Base-by-base conservation (phyloP, 2,113 vertebrate genomes). In the Antechinus flavipes region DNA sequence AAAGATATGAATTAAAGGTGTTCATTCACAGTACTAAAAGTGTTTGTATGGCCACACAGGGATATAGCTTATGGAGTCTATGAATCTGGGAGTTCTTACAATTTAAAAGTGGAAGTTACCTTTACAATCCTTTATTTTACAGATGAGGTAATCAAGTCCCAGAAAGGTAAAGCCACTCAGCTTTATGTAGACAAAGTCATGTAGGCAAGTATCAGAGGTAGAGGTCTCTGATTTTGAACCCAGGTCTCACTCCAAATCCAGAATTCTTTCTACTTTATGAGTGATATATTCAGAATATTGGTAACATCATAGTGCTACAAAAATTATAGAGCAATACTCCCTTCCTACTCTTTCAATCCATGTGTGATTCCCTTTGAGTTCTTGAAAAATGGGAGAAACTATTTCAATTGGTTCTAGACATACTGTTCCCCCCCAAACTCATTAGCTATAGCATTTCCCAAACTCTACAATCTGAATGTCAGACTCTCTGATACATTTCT, bases 221-320 rank as follows among this genome's bases (percentile, higher is more conserved):
- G 19, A 84, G 68, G 50, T 52, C 50, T n/a, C 16, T 42, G 19
- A 11, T 42, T 42, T 6, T 23, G 7, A 84, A 42, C 68, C 5
- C 35, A 22, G 19, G 19, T 84, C n/a, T 84, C n/a, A 42, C n/a
- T 23, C n/a, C n/a, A 84, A 42, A 84, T 84, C 16, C n/a, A 84
- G 68, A 42, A 35, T 84, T 84, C n/a, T 84, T 84, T 84, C 68
- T 84, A 84, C 35, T 84, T 23, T 23, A 61, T 55, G n/a, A 96
- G 90, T 84, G 46, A 68, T 6, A 11, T 89, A n/a, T 27, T 61
- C 49, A 58, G 95, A 94, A 94, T 92, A 42, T 89, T 92, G 95
- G 93, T 76, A 54, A 52, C 47, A 46, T 55, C 50, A 58, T 92
- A 90, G 35, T 90, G 95, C 56, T 94, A 52, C 52, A 89, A 61